Evolutionary conservation across 2,113 vertebrate genomes (phyloP).

Genomic region (Carollia perspicillata): DNA sequence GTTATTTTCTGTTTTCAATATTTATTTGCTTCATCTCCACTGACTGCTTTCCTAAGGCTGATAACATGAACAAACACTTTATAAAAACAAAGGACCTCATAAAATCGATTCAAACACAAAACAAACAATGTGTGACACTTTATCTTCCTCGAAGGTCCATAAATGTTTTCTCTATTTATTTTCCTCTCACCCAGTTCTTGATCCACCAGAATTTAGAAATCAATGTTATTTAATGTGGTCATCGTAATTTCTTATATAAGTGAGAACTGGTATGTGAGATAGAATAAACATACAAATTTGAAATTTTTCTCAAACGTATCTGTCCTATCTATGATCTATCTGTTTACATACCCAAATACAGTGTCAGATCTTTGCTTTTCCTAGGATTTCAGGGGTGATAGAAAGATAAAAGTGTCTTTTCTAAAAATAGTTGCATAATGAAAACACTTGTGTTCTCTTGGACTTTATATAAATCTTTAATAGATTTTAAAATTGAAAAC

Average conservation of each 20-base stretch:
- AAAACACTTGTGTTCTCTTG: conserved; percentile 37
- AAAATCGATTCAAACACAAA: background rate
- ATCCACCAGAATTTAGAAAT: background rate
- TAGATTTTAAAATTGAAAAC: conserved; percentile 30
- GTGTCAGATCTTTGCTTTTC: background rate
- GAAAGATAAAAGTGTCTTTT: background rate
- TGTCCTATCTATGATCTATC: background rate
- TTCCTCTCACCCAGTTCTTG: background rate
- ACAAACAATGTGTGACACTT: background rate
- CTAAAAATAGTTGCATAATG: conserved; percentile 16
- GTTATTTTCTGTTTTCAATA: background rate
- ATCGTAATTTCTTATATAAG: background rate
- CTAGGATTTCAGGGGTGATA: background rate
- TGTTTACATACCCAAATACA: background rate
- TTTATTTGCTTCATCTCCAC: background rate
- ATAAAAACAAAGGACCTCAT: background rate
- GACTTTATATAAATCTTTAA: conserved; percentile 11
- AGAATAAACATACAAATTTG: background rate
- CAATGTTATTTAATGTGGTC: background rate
- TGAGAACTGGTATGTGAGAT: background rate
- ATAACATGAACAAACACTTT: background rate
- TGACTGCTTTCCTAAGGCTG: background rate
- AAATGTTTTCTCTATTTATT: background rate
- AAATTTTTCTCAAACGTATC: background rate
- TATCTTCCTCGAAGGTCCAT: background rate